Evolutionary conservation across 2,797 vertebrate genomes (phyloP).

Genomic region (Bufotes viridis): DNA sequence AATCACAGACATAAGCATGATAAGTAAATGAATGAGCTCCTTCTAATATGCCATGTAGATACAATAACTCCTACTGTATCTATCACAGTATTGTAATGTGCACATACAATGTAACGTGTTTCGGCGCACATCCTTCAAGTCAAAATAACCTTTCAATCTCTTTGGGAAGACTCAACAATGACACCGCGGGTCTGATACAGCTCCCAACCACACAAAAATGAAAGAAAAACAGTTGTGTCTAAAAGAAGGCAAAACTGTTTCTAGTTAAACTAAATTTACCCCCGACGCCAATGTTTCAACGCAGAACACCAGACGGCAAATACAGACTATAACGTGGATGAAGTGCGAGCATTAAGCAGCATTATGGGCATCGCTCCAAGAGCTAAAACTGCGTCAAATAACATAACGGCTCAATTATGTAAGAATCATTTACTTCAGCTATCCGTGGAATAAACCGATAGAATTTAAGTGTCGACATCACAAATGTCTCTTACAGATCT

Average conservation of each 20-base stretch:
- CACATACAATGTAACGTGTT: slow-evolving; percentile 3
- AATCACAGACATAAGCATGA: background rate
- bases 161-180: background rate
- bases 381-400: background rate
- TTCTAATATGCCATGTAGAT: slow-evolving; percentile 20
- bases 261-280: background rate
- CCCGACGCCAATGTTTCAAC: background rate
- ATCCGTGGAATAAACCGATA: background rate
- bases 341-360: background rate
- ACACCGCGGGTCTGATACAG: background rate
- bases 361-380: background rate
- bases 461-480: background rate
- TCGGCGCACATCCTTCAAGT: background rate
- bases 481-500: slow-evolving; percentile 2
- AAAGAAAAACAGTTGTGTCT: background rate
- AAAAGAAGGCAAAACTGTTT: background rate
- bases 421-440: background rate
- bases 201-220: background rate
- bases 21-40: background rate
- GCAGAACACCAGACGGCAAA: slow-evolving; percentile 9
- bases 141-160: slow-evolving; percentile 12
- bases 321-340: background rate
- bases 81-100: background rate
- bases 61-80: background rate
- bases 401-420: background rate